Evolutionary conservation across 1,140 invertebrate genomes (phyloP).

Genomic region (Ephestia elutella): DNA sequence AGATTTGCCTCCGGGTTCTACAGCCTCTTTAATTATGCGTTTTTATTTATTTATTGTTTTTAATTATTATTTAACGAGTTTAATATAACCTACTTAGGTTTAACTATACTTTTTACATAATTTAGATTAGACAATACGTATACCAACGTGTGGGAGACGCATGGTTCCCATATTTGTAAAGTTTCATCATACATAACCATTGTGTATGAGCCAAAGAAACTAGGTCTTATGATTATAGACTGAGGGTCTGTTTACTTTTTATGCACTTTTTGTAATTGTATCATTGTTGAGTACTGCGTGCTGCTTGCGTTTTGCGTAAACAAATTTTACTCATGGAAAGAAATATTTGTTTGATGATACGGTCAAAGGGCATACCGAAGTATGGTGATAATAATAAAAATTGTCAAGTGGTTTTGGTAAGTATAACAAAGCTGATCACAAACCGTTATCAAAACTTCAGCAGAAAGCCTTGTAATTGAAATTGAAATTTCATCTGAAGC

Average conservation of each 20-base stretch:
- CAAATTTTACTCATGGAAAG: too few species aligned
- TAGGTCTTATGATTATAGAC: conserved; percentile 1
- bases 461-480: too few species aligned
- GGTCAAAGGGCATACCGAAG: too few species aligned
- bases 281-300: neutral
- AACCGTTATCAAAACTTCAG: too few species aligned
- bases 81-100: neutral
- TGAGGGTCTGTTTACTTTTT: neutral
- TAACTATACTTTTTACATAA: neutral
- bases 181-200: neutral
- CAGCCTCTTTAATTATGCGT: neutral
- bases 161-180: conserved; percentile 7
- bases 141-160: conserved; percentile 2
- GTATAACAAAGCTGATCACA: too few species aligned
- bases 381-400: too few species aligned
- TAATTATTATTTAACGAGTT: neutral
- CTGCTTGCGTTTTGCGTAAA: neutral
- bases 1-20: neutral
- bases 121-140: conserved; percentile 5
- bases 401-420: too few species aligned
- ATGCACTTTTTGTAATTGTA: neutral
- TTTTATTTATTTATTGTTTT: neutral
- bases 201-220: neutral
- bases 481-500: too few species aligned
- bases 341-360: too few species aligned